Evolutionary conservation across 2,113 vertebrate genomes (phyloP).

Genomic region (Nematolebias whitei): DNA sequence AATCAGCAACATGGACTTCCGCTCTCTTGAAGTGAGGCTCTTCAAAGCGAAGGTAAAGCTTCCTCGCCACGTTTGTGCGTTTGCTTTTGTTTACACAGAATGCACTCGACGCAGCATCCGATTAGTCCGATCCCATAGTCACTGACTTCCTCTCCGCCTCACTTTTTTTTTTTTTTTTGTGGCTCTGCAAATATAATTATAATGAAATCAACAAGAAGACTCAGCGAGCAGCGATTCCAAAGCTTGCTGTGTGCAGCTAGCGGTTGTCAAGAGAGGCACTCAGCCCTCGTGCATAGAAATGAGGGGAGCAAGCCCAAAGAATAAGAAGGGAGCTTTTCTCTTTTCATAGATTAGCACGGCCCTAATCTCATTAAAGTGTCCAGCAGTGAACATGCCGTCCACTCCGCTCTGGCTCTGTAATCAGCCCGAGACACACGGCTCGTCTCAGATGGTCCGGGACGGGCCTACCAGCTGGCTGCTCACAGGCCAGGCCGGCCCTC

Average conservation of each 20-base stretch:
- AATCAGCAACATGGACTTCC: constrained; percentile 73
- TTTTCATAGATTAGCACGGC: constrained; percentile 80
- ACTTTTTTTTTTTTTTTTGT: too few species aligned
- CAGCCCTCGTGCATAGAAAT: constrained; percentile 64
- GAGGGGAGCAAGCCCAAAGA: constrained; percentile 48
- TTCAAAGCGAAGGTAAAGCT: constrained; percentile 75
- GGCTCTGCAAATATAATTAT: constrained; percentile 57
- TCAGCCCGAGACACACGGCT: constrained; percentile 73
- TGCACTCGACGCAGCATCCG: constrained; percentile 28
- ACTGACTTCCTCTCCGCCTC: constrained; percentile 28
- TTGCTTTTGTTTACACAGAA: constrained; percentile 27
- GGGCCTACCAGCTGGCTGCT: constrained; percentile 61
- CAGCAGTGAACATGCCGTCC: constrained; percentile 73
- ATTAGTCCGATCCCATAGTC: too few species aligned
- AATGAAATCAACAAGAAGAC: constrained; percentile 72
- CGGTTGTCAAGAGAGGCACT: constrained; percentile 48
- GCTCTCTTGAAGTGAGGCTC: constrained; percentile 75
- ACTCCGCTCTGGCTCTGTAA: constrained; percentile 70
- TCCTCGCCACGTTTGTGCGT: constrained; percentile 13
- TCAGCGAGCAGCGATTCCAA: constrained; percentile 73
- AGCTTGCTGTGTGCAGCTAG: constrained; percentile 67
- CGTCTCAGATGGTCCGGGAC: constrained; percentile 69
- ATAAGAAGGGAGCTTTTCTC: constrained; percentile 61
- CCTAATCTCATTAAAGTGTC: constrained; percentile 83
- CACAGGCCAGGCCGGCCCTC: constrained; percentile 35